phyloP scores from a whole-genome alignment of 2,797 vertebrate species.

The Cercopithecus neglectus region DNA sequence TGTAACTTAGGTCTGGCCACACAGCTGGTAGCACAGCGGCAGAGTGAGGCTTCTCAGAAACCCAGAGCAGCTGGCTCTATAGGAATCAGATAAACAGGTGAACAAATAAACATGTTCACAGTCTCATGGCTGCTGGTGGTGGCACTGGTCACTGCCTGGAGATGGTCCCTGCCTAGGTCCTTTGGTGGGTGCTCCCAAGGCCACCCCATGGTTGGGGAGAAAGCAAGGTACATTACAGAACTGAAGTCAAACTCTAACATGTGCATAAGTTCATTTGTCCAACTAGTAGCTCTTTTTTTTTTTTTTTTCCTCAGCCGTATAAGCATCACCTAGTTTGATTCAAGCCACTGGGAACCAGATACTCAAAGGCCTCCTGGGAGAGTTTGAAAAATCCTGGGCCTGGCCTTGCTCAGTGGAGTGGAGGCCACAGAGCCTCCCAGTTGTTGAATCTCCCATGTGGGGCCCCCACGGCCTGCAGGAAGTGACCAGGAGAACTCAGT shows the following conservation, averaged over 20 bases:
- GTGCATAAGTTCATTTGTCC: accelerated
- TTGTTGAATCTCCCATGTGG: accelerated
- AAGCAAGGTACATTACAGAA: background rate
- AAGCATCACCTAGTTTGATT: background rate
- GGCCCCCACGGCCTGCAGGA: accelerated
- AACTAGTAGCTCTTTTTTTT: background rate
- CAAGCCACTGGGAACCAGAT: background rate
- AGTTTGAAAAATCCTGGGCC: accelerated
- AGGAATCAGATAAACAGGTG: background rate
- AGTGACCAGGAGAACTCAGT: background rate
- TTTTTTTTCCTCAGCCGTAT: accelerated
- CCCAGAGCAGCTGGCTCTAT: background rate
- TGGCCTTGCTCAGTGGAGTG: accelerated
- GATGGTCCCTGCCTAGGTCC: accelerated
- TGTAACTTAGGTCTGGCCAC: background rate
- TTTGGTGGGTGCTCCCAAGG: accelerated
- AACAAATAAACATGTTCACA: too few relatives aligned
- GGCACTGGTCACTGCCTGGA: background rate
- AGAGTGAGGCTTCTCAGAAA: background rate
- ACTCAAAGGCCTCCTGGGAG: accelerated
- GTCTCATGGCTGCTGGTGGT: accelerated
- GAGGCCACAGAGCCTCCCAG: accelerated
- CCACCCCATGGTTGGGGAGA: background rate
- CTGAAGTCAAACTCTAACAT: accelerated
- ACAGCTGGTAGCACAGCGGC: background rate